Evolutionary conservation across 2,888 invertebrate genomes (phyloP).

Genomic region (Hypomecis atomaria): DNA sequence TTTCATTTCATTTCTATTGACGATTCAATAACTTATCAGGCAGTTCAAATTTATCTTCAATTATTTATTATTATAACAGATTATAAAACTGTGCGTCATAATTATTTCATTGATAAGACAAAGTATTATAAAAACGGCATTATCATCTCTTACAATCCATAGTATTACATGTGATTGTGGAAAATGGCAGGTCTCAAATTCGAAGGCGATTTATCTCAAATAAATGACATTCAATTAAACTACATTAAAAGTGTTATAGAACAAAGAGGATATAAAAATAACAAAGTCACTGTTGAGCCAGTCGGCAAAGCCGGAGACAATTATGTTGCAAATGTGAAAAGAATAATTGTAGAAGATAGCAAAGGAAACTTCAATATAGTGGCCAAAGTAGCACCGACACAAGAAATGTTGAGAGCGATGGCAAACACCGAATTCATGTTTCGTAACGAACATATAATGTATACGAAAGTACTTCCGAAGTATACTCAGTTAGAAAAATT

Average conservation of each 20-base stretch:
- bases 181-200: constrained; percentile 37
- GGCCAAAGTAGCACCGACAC: constrained; percentile 51
- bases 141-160: not conserved
- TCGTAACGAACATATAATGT: constrained; percentile 55
- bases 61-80: too few species aligned
- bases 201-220: constrained; percentile 35
- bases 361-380: constrained; percentile 51
- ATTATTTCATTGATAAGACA: not conserved
- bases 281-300: constrained; percentile 33
- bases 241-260: constrained; percentile 34
- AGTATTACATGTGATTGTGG: not conserved
- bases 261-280: constrained; percentile 34
- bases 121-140: not conserved
- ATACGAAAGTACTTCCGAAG: constrained; percentile 51
- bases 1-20: too few species aligned
- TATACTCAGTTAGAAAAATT: constrained; percentile 46
- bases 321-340: constrained; percentile 46
- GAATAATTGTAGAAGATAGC: constrained; percentile 44
- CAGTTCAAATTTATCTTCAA: too few species aligned
- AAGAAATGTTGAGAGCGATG: constrained; percentile 35
- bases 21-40: too few species aligned
- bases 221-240: constrained; percentile 37
- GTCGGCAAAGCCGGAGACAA: constrained; percentile 51
- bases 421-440: constrained; percentile 42
- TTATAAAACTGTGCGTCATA: not conserved